Evolutionary conservation across 2,113 vertebrate species (phyloP).

Genomic region (Phrynosoma platyrhinos): DNA sequence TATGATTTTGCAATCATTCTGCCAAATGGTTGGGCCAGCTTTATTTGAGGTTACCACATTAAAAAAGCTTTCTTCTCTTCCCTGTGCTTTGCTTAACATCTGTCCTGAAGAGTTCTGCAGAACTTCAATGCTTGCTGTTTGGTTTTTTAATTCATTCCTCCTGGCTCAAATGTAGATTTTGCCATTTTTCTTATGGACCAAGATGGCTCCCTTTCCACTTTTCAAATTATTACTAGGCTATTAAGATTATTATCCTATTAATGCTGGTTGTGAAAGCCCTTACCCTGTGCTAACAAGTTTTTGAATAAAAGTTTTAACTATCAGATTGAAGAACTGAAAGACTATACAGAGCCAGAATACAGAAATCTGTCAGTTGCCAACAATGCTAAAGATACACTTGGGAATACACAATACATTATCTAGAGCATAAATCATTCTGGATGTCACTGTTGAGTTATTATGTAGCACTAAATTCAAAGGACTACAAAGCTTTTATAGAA

Average conservation of each 20-base stretch:
- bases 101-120: neutral
- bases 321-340: conserved; percentile 24
- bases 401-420: neutral
- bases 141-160: too few species aligned
- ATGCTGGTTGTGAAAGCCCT: neutral
- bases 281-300: neutral
- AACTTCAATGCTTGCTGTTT: neutral
- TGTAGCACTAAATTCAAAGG: conserved; percentile 14
- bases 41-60: neutral
- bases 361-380: neutral
- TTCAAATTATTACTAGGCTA: neutral
- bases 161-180: neutral
- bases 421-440: neutral
- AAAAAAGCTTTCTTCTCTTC: neutral
- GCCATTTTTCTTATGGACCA: neutral
- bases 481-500: neutral
- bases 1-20: neutral
- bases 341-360: conserved; percentile 29
- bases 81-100: neutral
- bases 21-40: neutral
- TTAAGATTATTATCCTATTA: neutral
- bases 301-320: neutral
- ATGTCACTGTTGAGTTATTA: conserved; percentile 6
- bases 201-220: neutral
- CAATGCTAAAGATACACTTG: conserved; percentile 14